Evolutionary conservation across 2,113 vertebrate species (phyloP).

Genomic region (Phylloscopus trochilus): DNA sequence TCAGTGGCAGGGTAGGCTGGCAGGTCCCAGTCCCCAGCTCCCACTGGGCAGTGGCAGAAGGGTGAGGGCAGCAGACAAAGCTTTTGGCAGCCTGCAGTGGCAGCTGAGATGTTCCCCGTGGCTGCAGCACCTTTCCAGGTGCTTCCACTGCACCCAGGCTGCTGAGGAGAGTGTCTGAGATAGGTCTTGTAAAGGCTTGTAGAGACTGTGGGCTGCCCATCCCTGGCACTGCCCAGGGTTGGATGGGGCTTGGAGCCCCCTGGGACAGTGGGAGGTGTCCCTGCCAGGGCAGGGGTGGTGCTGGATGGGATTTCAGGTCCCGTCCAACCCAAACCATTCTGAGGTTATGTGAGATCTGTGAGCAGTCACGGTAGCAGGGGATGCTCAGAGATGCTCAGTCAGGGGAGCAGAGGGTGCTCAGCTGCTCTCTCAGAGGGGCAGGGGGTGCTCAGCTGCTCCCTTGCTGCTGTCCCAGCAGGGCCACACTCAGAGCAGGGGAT

Average conservation of each 20-base stretch:
- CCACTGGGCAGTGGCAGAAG: accelerated
- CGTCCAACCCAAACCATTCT: not conserved
- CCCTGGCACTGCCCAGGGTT: not conserved
- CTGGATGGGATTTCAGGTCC: not conserved
- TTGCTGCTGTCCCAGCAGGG: accelerated
- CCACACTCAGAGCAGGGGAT: not conserved
- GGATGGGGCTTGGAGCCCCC: not conserved
- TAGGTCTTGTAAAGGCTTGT: accelerated
- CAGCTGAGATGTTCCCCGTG: not conserved
- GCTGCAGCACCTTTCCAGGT: not conserved
- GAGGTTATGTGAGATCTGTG: not conserved
- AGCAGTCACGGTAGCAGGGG: not conserved
- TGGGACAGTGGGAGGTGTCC: accelerated
- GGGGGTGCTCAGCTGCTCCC: not conserved
- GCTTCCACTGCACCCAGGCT: not conserved
- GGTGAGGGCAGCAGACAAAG: not conserved
- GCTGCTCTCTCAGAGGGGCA: too few species aligned
- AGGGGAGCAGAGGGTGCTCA: too few species aligned
- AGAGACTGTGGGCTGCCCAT: not conserved
- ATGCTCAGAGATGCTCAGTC: not conserved
- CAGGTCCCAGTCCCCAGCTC: accelerated
- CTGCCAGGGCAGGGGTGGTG: not conserved
- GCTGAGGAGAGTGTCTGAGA: not conserved
- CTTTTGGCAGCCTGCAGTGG: accelerated
- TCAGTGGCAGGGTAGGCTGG: not conserved